Evolutionary conservation across 2,113 vertebrate genomes (phyloP).

Genomic region (Psilopsiagon aurifrons): DNA sequence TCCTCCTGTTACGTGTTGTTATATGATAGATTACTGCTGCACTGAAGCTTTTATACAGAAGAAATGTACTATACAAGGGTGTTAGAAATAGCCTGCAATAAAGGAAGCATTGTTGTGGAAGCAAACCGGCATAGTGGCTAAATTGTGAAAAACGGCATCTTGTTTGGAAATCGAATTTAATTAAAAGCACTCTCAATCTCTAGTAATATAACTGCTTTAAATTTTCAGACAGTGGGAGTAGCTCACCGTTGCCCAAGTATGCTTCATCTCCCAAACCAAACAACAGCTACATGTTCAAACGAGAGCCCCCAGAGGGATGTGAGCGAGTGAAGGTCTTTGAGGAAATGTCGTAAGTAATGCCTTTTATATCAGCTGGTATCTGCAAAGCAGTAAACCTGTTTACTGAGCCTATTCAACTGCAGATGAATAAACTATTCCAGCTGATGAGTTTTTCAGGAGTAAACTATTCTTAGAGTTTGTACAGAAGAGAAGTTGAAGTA

Average conservation of each 20-base stretch:
- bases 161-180: conserved; percentile 76
- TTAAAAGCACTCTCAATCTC: conserved; percentile 76
- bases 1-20: conserved; percentile 50
- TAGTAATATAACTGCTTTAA: conserved; percentile 84
- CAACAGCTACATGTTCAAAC: conserved; percentile 99
- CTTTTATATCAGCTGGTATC: conserved; percentile 78
- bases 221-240: conserved; percentile 90
- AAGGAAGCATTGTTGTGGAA: conserved; percentile 54
- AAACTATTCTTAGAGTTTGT: conserved; percentile 63
- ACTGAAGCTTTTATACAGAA: conserved; percentile 55
- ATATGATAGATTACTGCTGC: conserved; percentile 45
- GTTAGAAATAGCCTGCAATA: conserved; percentile 54
- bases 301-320: conserved; percentile 97
- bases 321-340: conserved; percentile 98
- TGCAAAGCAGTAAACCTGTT: conserved; percentile 75
- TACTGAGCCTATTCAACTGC: conserved; percentile 71
- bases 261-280: conserved; percentile 98
- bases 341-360: conserved; percentile 92
- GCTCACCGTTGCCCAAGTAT: conserved; percentile 95
- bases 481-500: conserved; percentile 53
- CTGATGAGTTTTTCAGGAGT: conserved; percentile 74
- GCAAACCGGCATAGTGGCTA: conserved; percentile 22
- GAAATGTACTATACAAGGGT: conserved; percentile 41
- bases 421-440: conserved; percentile 77
- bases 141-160: conserved; percentile 64